Evolutionary conservation across 2,113 vertebrate genomes (phyloP).

Genomic region (Pardalotus punctatus): DNA sequence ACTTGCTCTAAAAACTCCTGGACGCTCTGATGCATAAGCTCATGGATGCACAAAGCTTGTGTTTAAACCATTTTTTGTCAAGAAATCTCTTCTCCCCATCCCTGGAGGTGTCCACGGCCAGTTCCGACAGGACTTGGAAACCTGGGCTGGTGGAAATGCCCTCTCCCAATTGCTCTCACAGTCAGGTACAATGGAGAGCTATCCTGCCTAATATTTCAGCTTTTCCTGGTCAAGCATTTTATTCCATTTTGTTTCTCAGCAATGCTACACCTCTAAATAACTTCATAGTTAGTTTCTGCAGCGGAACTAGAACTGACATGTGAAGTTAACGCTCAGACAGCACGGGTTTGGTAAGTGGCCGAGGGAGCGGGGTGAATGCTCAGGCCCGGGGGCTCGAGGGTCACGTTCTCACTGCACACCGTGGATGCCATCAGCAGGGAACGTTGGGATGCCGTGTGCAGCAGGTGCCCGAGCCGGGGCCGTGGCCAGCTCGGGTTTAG

Average conservation of each 20-base stretch:
- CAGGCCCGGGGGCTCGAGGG: not conserved
- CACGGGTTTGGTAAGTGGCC: not conserved
- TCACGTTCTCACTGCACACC: not conserved
- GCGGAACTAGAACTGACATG: not conserved
- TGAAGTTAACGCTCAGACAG: not conserved
- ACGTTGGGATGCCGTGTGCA: not conserved
- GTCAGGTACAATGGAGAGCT: not conserved
- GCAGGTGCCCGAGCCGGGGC: not conserved
- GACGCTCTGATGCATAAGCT: not conserved
- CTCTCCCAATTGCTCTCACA: rapidly evolving
- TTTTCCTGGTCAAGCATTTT: not conserved
- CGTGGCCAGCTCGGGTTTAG: not conserved
- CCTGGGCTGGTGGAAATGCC: not conserved
- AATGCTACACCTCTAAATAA: not conserved
- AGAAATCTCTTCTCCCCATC: not conserved
- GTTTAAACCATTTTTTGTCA: not conserved
- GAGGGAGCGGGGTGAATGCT: not conserved
- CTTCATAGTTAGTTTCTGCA: not conserved
- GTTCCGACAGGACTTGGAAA: not conserved
- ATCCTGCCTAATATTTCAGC: not conserved
- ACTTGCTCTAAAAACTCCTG: not conserved
- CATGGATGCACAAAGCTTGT: not conserved
- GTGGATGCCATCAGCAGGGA: not conserved
- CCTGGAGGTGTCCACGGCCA: not conserved
- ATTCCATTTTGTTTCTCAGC: not conserved